These are phyloP conservation scores for Syrrhaptes paradoxus DNA, from an alignment of 2,113 vertebrate species.

Conservation along the genomic window DNA sequence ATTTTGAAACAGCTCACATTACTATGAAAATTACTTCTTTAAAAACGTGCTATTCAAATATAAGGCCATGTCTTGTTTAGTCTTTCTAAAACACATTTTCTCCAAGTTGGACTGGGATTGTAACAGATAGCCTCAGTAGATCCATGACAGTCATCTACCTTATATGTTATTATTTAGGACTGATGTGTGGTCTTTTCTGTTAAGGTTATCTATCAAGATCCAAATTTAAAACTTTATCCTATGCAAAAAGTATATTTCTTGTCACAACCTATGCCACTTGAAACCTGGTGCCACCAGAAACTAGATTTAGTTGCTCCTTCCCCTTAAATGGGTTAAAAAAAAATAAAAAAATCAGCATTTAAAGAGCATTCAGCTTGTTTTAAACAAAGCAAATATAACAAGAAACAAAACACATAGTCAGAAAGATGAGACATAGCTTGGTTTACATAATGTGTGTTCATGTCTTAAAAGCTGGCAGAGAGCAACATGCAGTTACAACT, in stretches of 20 bases:
- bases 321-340: not conserved
- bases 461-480: no score
- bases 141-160: not conserved
- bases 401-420: no score
- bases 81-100: not conserved
- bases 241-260: fast-evolving
- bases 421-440: no score
- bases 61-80: not conserved
- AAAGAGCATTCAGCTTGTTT: no score
- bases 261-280: not conserved
- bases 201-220: not conserved
- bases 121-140: not conserved
- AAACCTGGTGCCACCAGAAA: not conserved
- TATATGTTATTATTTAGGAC: fast-evolving
- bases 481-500: no score
- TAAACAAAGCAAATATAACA: no score
- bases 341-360: no score
- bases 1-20: not conserved
- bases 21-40: not conserved
- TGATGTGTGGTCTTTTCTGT: not conserved
- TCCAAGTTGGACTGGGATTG: not conserved
- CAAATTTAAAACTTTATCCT: not conserved
- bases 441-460: no score
- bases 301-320: not conserved
- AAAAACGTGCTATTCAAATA: not conserved